These are phyloP conservation scores for Lophura nycthemera DNA, from an alignment of 2,113 vertebrate genomes.

Conservation along the genomic window DNA sequence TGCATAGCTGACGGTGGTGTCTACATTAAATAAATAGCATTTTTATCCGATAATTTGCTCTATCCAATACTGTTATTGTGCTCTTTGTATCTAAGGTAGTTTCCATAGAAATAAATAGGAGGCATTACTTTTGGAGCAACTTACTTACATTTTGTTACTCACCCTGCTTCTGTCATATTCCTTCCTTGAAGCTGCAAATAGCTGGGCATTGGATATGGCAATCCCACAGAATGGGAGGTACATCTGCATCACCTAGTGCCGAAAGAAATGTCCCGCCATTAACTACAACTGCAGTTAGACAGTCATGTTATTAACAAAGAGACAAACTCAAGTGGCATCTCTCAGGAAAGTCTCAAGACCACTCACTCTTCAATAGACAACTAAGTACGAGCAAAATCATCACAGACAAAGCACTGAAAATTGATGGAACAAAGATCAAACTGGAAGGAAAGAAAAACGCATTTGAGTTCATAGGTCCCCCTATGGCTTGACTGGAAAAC, in stretches of 20 bases:
- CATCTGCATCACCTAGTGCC: constrained; percentile 96
- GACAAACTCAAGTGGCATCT: not conserved
- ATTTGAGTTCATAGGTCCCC: not conserved
- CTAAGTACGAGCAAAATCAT: not conserved
- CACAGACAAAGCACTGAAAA: not conserved
- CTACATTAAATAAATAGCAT: too few relatives aligned
- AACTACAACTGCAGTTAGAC: not conserved
- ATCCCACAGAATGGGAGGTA: constrained; percentile 99
- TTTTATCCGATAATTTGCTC: too few relatives aligned
- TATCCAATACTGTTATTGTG: too few relatives aligned
- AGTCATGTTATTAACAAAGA: not conserved
- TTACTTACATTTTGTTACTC: constrained; percentile 69
- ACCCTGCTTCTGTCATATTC: constrained; percentile 98
- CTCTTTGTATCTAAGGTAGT: too few relatives aligned
- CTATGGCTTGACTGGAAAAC: not conserved
- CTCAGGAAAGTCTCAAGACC: not conserved
- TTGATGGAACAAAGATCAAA: not conserved
- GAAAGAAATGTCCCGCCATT: constrained; percentile 28
- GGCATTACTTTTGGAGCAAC: too few relatives aligned
- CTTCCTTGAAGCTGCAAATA: constrained; percentile 97
- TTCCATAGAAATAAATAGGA: too few relatives aligned
- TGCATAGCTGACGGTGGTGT: too few relatives aligned
- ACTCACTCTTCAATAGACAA: not conserved
- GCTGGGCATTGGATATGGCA: constrained; percentile 96
- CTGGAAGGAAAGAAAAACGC: not conserved